Percentiles rank a stretch among this genome's conserved stretches.
phyloP scores from a whole-genome alignment of 2,888 invertebrate species.

The Yponomeuta evonymella region DNA sequence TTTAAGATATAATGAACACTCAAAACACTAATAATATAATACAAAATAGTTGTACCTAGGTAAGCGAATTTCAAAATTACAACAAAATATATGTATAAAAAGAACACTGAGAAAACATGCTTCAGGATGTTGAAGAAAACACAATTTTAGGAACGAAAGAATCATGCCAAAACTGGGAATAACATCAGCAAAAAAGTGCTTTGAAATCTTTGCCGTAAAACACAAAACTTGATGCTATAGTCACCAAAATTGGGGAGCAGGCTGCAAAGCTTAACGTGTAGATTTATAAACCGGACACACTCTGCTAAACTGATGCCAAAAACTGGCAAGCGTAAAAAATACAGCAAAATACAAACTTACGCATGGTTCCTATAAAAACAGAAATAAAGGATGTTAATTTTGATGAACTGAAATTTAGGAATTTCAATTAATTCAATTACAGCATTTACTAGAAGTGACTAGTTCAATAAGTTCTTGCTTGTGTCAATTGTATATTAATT shows the following conservation, averaged over 20 bases:
- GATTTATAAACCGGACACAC: not conserved
- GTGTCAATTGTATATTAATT: no score
- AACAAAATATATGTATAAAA: conserved; percentile 27
- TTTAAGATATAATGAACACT: not conserved
- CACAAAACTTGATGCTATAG: conserved; percentile 10
- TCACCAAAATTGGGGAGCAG: not conserved
- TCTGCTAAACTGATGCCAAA: not conserved
- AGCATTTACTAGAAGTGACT: no score
- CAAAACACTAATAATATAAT: not conserved
- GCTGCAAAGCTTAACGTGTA: not conserved
- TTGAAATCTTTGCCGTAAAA: conserved; percentile 20
- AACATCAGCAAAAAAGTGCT: conserved; percentile 13
- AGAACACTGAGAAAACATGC: conserved; percentile 62
- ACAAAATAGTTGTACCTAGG: not conserved
- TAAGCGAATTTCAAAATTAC: conserved; percentile 19
- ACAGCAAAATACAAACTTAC: conserved; percentile 52
- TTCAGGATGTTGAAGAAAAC: conserved; percentile 34
- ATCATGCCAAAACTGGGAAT: conserved; percentile 38
- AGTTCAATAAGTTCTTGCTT: no score
- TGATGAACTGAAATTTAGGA: not conserved
- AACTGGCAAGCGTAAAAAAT: conserved; percentile 41
- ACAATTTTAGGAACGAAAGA: conserved; percentile 24
- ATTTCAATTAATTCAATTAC: not conserved
- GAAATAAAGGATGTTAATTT: conserved; percentile 50
- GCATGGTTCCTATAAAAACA: conserved; percentile 75